Conservation (phyloP, 92 coral and sea anemone species). For the Epizoanthus rinbou region DNA sequence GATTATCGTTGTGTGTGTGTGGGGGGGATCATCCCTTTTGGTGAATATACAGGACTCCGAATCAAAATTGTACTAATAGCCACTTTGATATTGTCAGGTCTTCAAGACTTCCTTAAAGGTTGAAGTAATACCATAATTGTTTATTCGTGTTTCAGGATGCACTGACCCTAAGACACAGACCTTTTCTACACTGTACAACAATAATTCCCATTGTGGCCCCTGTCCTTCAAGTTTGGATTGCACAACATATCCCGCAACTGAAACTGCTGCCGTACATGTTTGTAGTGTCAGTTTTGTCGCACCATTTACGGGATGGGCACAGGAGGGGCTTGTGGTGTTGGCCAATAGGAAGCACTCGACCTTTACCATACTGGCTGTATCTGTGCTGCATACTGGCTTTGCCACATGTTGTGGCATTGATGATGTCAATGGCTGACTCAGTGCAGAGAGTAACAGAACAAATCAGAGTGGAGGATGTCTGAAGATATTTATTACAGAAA, state of each 20-base stretch:
- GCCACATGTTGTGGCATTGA: constrained; percentile 52
- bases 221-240: constrained; percentile 76
- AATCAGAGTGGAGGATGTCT: constrained; percentile 2
- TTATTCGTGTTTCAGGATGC: constrained; percentile 66
- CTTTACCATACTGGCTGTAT: constrained; percentile 84
- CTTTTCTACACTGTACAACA: constrained; percentile 85
- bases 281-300: constrained; percentile 79
- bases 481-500: not conserved
- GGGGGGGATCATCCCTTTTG: no score
- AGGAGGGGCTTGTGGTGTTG: constrained; percentile 96
- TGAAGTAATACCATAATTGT: no score
- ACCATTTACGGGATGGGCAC: constrained; percentile 88
- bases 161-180: constrained; percentile 61
- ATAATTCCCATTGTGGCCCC: constrained; percentile 67
- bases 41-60: no score
- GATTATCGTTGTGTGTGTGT: no score
- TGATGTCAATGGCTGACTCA: not conserved
- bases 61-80: no score
- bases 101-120: no score
- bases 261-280: constrained; percentile 73
- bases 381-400: constrained; percentile 49
- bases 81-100: no score
- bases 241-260: constrained; percentile 53
- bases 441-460: not conserved
- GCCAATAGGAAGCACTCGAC: constrained; percentile 90